Conservation (phyloP, 2,888 invertebrate species). For the Parnassius apollo region DNA sequence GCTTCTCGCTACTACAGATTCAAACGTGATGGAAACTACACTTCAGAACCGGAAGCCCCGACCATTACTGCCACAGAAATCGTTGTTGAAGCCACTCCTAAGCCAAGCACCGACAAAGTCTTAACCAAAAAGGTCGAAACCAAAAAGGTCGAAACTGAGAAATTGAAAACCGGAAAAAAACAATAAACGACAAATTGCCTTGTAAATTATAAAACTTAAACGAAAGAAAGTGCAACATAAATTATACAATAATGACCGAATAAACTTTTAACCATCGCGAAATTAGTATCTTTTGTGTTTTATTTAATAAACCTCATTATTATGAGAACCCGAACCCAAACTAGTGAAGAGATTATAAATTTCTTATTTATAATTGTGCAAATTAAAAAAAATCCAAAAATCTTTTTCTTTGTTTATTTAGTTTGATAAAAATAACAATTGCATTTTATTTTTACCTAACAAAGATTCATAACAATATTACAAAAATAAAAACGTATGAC, state of each 20-base stretch:
- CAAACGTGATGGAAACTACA: slow-evolving; percentile 65
- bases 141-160: slow-evolving; percentile 8
- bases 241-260: slow-evolving; percentile 11
- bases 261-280: slow-evolving; percentile 17
- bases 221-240: background rate
- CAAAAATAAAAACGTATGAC: too few species aligned
- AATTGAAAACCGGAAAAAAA: slow-evolving; percentile 14
- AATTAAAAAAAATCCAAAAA: too few species aligned
- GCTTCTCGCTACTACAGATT: slow-evolving; percentile 66
- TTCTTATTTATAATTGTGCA: too few species aligned
- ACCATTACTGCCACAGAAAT: slow-evolving; percentile 15
- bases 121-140: slow-evolving; percentile 19
- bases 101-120: slow-evolving; percentile 12
- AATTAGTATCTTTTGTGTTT: slow-evolving; percentile 4
- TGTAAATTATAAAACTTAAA: background rate
- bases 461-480: too few species aligned
- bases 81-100: slow-evolving; percentile 21
- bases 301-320: too few species aligned
- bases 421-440: too few species aligned
- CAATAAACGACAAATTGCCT: slow-evolving; percentile 11
- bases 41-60: slow-evolving; percentile 29
- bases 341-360: too few species aligned
- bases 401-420: too few species aligned
- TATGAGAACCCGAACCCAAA: too few species aligned
- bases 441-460: too few species aligned